Base-by-base conservation (phyloP, 2,797 vertebrate genomes). In the Phaenicophaeus curvirostris region DNA sequence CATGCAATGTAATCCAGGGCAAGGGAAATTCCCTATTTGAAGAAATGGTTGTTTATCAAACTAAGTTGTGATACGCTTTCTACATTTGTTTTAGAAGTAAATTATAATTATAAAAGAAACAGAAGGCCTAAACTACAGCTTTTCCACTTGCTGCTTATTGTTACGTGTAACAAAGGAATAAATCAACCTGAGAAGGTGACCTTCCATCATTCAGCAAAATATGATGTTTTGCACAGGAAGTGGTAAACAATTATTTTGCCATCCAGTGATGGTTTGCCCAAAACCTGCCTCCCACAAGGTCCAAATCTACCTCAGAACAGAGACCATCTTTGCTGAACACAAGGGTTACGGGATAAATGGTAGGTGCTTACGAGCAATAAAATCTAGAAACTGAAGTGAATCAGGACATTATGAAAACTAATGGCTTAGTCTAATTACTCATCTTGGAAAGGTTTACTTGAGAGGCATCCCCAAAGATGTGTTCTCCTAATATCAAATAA, bases 401-500 rank as follows among this genome's bases (percentile, higher is more conserved):
- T 41, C 8, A 9, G 73, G n/a, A 66, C 28, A n/a, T 0, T 2
- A 62, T 2, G 13, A 54, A 77, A 88, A 33, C 1, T 74, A 57
- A 86, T 2, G 65, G 50, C 78, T 78, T 71, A 77, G 30, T 59
- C 63, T 69, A 84, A 92, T 81, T 20, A 75, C 33, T 72, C 58
- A 54, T 76, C 67, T 90, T 95, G 76, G 75, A 89, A 93, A 88
- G 59, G 51, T 65, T 96, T 89, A 65, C 67, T 81, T 88, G 67
- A 91, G 67, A 66, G 63, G 37, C 46, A 59, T 75, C 72, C 81
- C 85, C 31, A 58, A 72, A 93, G 81, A 68, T n/a, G n/a, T n/a
- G n/a, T n/a, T n/a, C n/a, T n/a, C n/a, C n/a, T n/a, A n/a, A n/a
- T 77, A 51, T 72, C 85, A 90, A 93, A 61, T 84, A 94, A 95